These are phyloP conservation scores for Pseudopodoces humilis DNA, from an alignment of 2,113 vertebrate genomes.

Conservation along the genomic window DNA sequence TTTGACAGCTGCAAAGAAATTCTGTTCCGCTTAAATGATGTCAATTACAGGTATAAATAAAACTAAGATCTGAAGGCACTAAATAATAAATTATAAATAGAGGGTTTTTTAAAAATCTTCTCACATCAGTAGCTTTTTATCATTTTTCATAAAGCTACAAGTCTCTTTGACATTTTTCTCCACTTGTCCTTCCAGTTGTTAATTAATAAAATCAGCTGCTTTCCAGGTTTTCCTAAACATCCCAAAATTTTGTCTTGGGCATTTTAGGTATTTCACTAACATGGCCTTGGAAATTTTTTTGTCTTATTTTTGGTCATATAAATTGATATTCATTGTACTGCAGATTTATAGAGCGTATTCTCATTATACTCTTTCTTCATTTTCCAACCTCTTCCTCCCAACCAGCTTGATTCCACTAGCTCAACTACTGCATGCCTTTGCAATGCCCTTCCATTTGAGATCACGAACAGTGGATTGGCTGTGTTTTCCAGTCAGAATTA, in stretches of 20 bases:
- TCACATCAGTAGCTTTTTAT: neutral
- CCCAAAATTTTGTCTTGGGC: neutral
- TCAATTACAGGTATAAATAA: neutral
- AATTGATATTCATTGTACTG: neutral
- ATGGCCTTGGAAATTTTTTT: neutral
- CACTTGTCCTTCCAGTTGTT: neutral
- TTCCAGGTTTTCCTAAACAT: neutral
- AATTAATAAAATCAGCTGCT: conserved; percentile 6
- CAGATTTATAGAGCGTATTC: neutral
- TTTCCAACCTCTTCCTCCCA: neutral
- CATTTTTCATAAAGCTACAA: conserved; percentile 9
- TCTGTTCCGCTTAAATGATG: neutral
- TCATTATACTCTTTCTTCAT: neutral
- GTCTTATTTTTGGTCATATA: neutral
- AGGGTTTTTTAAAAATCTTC: neutral
- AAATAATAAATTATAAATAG: neutral
- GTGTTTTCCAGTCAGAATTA: conserved; percentile 69
- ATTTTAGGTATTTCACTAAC: conserved; percentile 23
- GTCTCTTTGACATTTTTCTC: neutral
- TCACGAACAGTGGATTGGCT: conserved; percentile 5
- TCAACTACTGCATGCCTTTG: conserved; percentile 32
- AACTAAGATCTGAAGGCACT: neutral
- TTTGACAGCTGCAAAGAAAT: neutral
- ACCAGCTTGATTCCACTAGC: neutral
- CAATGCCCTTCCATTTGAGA: conserved; percentile 33